These are phyloP conservation scores for Odontocerum albicorne DNA, from an alignment of 2,888 invertebrate species.

Conservation along the genomic window DNA sequence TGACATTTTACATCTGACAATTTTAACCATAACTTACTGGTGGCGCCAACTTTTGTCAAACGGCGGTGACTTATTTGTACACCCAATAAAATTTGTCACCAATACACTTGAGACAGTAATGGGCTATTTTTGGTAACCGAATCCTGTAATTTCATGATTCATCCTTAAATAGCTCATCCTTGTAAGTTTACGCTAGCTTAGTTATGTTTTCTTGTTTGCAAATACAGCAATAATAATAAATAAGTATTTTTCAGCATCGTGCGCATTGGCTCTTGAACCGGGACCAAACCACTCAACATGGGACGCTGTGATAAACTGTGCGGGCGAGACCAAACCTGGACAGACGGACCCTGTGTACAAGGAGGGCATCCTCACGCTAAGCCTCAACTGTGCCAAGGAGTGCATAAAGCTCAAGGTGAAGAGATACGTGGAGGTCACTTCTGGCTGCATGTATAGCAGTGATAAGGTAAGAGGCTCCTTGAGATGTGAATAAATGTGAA, in stretches of 20 bases:
- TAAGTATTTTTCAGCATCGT: slow-evolving; percentile 64
- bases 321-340: slow-evolving; percentile 86
- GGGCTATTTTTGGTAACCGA: no score
- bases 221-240: neutral
- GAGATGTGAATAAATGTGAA: no score
- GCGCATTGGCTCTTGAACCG: slow-evolving; percentile 72
- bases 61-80: no score
- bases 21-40: no score
- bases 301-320: slow-evolving; percentile 86
- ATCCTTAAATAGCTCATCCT: no score
- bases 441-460: slow-evolving; percentile 77
- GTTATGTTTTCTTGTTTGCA: no score
- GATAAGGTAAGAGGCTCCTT: slow-evolving; percentile 70
- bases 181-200: no score
- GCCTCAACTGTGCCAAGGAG: slow-evolving; percentile 79
- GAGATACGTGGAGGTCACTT: slow-evolving; percentile 81
- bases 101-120: no score
- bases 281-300: slow-evolving; percentile 60
- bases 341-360: slow-evolving; percentile 89
- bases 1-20: no score
- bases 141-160: neutral
- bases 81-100: no score
- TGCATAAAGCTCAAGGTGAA: slow-evolving; percentile 69
- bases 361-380: slow-evolving; percentile 84
- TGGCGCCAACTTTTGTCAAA: no score